Evolutionary conservation across 2,113 vertebrate genomes (phyloP).

Genomic region (Uria lomvia): DNA sequence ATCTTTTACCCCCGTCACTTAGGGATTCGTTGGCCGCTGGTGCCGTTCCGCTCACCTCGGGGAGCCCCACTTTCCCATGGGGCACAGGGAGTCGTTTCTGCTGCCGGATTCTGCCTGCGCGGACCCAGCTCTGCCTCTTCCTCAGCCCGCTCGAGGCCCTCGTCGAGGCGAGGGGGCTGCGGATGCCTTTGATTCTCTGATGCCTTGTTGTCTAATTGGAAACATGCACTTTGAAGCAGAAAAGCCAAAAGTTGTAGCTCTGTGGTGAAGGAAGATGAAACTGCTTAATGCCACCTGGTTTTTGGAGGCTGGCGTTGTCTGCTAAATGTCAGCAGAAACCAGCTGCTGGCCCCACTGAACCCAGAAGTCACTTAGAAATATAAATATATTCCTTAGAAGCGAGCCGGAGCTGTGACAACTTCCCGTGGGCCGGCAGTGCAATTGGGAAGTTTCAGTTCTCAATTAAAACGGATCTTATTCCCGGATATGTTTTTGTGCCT

Average conservation of each 20-base stretch:
- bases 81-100: not conserved
- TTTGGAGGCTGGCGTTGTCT: not conserved
- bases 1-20: not conserved
- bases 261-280: not conserved
- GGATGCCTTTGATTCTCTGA: not conserved
- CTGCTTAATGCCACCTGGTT: not conserved
- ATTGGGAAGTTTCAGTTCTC: not conserved
- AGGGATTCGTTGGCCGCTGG: not conserved
- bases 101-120: not conserved
- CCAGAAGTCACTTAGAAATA: not conserved
- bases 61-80: not conserved
- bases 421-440: not conserved
- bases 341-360: not conserved
- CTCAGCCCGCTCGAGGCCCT: not conserved
- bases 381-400: not conserved
- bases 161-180: not conserved
- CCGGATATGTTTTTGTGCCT: not conserved
- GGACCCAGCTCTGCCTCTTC: not conserved
- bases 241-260: not conserved
- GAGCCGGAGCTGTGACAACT: not conserved
- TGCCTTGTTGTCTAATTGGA: not conserved
- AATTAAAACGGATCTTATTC: not conserved
- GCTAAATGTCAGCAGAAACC: not conserved
- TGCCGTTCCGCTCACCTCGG: not conserved
- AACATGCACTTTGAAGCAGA: not conserved